Base-by-base conservation (phyloP, 2,113 vertebrate species). In the Lamprologus speciosus region DNA sequence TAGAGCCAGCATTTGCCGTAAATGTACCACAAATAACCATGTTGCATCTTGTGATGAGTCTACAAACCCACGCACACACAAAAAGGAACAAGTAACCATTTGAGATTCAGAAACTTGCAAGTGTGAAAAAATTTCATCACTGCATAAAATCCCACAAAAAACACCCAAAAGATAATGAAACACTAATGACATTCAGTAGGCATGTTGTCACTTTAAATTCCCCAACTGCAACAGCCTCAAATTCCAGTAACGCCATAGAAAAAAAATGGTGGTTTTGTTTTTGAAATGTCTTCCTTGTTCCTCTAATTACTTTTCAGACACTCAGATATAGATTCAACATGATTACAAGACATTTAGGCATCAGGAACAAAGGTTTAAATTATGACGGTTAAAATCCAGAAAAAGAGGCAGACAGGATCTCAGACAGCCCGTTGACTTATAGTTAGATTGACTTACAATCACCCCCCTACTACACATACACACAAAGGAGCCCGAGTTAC, bases 401-500 rank as follows among this genome's bases (percentile, higher is more conserved):
- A 78, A 45, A 12, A 7, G 50, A 82, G 40, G 35, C 83, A 84
- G 79, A 85, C 86, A 81, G 28, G 47, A 75, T 55, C 33, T 84
- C 35, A 89, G 45, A 84, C 81, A 78, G 82, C 8, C 5, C 60
- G 26, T 3, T 88, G 85, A 91, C 86, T 92, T 87, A 91, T 82
- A 87, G 53, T 4, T 80, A 84, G 89, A 87, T 47, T 83, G 87
- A 91, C 86, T 92, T 91, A 93, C 82, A 85, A 78, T 17, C 57
- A 75, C 81, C n/a, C 31, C 26, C 21, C 37, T 8, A 14, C 16
- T 80, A 87, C 78, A 75, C 63, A 47, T 26, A 75, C 50, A 81
- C 81, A 89, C 58, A 89, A 63, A 90, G 60, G 78, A 81, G 83
- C 68, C 78, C 31, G 87, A 89, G 87, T 78, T 86, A 82, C 87